Evolutionary conservation across 2,113 vertebrate species (phyloP).

Genomic region (Odontesthes bonariensis): DNA sequence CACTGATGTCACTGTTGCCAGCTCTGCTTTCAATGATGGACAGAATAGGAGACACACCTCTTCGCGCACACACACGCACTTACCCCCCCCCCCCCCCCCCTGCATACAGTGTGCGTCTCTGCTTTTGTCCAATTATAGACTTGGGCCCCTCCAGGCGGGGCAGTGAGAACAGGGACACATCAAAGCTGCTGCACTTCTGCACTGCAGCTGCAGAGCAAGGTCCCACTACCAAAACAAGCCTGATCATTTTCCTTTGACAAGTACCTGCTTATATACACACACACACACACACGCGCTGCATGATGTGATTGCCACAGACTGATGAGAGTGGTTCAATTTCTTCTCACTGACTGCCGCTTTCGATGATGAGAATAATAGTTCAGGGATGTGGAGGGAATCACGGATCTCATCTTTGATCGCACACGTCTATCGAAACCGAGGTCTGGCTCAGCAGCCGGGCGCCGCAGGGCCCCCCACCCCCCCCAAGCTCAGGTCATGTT

Average conservation of each 20-base stretch:
- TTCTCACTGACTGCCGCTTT: neutral
- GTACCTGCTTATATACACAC: conserved; percentile 31
- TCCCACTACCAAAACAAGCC: conserved; percentile 12
- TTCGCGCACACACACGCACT: neutral
- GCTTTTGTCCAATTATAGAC: conserved; percentile 74
- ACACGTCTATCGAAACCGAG: conserved; percentile 35
- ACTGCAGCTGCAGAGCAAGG: conserved; percentile 58
- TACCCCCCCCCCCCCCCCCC: conserved; percentile 16
- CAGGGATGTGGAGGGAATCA: conserved; percentile 50
- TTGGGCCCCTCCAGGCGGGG: conserved; percentile 35
- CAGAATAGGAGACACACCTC: conserved; percentile 57
- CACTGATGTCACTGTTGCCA: conserved; percentile 69
- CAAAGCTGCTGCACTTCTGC: conserved; percentile 60
- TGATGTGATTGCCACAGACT: neutral
- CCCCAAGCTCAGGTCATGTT: conserved; percentile 47
- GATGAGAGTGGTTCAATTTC: conserved; percentile 28
- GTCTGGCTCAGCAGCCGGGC: conserved; percentile 32
- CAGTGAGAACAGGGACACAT: conserved; percentile 49
- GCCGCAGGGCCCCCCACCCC: conserved; percentile 32
- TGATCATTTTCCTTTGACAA: conserved; percentile 41
- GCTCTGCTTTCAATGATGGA: conserved; percentile 71
- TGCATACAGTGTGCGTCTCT: conserved; percentile 51
- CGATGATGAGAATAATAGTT: conserved; percentile 44
- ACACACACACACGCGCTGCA: neutral
- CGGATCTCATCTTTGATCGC: conserved; percentile 55